Evolutionary conservation across 1,140 invertebrate genomes (phyloP).

Genomic region (Tetranychus cinnabarinus): DNA sequence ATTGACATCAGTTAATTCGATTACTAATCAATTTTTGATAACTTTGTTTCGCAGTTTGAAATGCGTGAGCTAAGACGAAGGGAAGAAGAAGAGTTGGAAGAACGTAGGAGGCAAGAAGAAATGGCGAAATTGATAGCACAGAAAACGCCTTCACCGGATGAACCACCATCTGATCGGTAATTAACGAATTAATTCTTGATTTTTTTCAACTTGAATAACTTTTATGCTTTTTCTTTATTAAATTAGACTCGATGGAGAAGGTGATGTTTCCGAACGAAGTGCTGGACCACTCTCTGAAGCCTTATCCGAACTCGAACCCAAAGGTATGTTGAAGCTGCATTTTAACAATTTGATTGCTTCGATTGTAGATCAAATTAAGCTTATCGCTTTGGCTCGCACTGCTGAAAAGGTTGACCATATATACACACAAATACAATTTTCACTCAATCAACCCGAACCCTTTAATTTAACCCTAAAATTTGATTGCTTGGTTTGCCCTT

Average conservation of each 20-base stretch:
- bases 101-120: constrained; percentile 30
- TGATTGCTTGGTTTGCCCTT: too few relatives aligned
- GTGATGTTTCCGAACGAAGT: constrained; percentile 9
- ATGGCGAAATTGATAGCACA: constrained; percentile 33
- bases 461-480: too few relatives aligned
- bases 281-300: not conserved
- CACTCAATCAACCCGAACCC: not conserved
- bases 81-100: constrained; percentile 30
- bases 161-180: constrained; percentile 28
- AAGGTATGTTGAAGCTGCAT: constrained; percentile 10
- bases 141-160: constrained; percentile 30
- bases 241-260: constrained; percentile 32
- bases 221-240: constrained; percentile 1
- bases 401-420: not conserved
- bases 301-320: constrained; percentile 15
- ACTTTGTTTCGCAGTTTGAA: constrained; percentile 49
- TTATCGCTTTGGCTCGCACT: not conserved
- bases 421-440: not conserved
- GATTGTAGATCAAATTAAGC: not conserved
- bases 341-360: constrained; percentile 15
- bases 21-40: too few relatives aligned
- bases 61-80: constrained; percentile 76
- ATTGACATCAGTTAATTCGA: too few relatives aligned
- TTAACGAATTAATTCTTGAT: constrained; percentile 2
- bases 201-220: not conserved